A percentile compares a stretch with the other conserved stretches of the same genome.
Conservation (phyloP, 64 coral and sea anemone genomes). For the Hydrozoanthus tunicans region DNA sequence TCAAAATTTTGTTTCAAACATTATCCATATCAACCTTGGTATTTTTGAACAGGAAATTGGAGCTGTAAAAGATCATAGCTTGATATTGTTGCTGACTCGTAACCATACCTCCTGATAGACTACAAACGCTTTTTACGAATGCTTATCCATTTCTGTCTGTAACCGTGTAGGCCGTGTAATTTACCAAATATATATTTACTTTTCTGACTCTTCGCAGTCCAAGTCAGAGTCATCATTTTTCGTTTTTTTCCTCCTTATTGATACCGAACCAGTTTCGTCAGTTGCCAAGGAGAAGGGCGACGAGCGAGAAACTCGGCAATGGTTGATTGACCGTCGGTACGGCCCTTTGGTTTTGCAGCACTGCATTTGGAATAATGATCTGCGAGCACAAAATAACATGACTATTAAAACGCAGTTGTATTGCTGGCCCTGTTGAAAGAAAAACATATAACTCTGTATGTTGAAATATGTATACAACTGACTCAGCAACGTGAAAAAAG, state of each 20-base stretch:
- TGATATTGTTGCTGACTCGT: too few species aligned
- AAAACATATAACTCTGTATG: background rate
- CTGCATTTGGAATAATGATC: background rate
- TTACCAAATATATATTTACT: conserved; percentile 32
- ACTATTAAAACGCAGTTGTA: background rate
- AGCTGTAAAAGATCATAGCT: too few species aligned
- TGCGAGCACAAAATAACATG: background rate
- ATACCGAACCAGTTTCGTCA: background rate
- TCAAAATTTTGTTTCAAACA: too few species aligned
- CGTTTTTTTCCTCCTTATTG: background rate
- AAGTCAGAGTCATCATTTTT: conserved; percentile 33
- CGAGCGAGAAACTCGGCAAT: background rate
- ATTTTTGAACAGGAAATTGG: too few species aligned
- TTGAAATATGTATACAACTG: background rate
- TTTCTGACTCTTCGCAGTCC: conserved; percentile 49
- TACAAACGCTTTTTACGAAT: too few species aligned
- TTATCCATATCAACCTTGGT: too few species aligned
- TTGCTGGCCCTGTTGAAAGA: background rate
- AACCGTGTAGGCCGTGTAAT: background rate
- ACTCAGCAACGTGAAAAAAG: background rate
- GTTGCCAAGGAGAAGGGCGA: background rate
- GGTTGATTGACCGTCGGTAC: background rate
- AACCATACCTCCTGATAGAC: too few species aligned
- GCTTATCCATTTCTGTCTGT: background rate
- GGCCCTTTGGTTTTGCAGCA: background rate